Conservation (phyloP, 2,888 invertebrate species). For the Arctia plantaginis region DNA sequence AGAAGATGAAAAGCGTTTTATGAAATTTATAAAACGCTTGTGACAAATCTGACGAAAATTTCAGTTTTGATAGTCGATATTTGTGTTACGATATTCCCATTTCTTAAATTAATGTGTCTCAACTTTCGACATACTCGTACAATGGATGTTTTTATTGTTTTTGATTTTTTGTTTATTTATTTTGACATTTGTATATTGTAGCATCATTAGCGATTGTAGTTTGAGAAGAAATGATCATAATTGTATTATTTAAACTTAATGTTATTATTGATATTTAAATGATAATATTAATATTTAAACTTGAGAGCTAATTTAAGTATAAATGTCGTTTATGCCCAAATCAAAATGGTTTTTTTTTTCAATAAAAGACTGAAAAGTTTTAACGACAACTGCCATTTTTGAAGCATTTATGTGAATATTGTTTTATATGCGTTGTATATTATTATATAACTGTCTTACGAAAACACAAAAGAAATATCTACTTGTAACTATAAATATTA, state of each 20-base stretch:
- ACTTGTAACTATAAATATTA: not conserved
- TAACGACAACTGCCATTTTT: slow-evolving; percentile 53
- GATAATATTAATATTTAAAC: not conserved
- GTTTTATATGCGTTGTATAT: slow-evolving; percentile 35
- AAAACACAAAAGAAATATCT: slow-evolving; percentile 22
- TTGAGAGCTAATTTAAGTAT: not conserved
- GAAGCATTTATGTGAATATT: slow-evolving; percentile 51
- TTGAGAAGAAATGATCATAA: not conserved
- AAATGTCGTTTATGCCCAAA: slow-evolving; percentile 9
- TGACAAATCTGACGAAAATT: not conserved
- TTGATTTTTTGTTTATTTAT: slow-evolving; percentile 12
- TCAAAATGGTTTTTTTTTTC: slow-evolving; percentile 7
- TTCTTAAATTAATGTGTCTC: slow-evolving; percentile 13
- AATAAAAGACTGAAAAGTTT: slow-evolving; percentile 53
- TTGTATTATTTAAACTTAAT: slow-evolving; percentile 1
- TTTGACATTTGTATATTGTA: slow-evolving; percentile 1
- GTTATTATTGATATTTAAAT: not conserved
- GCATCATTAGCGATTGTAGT: not conserved
- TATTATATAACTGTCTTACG: slow-evolving; percentile 27
- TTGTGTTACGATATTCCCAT: slow-evolving; percentile 4
- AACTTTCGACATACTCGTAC: slow-evolving; percentile 5
- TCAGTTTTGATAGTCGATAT: not conserved
- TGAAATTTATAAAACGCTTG: not conserved
- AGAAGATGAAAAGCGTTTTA: too few relatives aligned
- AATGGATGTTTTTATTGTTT: slow-evolving; percentile 2